A percentile compares a stretch with the other conserved stretches of the same genome.
Conservation (phyloP, 2,888 invertebrate species). For the Herminia tarsipennalis region DNA sequence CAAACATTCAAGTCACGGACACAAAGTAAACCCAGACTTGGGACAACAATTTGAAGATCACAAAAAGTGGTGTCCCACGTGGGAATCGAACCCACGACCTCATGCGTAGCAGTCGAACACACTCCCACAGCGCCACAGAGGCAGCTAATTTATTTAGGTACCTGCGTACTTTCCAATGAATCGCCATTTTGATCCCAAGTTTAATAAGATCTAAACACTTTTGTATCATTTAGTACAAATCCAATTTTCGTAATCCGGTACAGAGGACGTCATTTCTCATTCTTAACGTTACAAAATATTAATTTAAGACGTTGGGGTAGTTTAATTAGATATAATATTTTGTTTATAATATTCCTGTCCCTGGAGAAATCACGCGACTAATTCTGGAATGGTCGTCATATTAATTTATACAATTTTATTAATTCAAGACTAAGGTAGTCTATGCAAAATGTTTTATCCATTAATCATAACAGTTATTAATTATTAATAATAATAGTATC, state of each 20-base stretch:
- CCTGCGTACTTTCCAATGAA: background rate
- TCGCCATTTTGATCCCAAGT: background rate
- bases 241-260: background rate
- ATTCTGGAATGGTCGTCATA: background rate
- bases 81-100: no score
- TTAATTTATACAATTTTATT: background rate
- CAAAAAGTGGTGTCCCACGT: no score
- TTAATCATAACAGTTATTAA: no score
- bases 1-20: no score
- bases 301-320: conserved; percentile 8
- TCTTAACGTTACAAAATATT: conserved; percentile 6
- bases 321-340: conserved; percentile 18
- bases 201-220: background rate
- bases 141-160: background rate
- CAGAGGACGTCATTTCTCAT: conserved; percentile 4
- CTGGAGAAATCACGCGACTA: conserved; percentile 31
- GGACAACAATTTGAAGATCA: no score
- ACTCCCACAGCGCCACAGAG: no score
- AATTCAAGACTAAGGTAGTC: background rate
- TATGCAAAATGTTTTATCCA: no score
- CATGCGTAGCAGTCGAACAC: no score
- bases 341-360: conserved; percentile 19
- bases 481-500: no score
- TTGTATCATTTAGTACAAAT: background rate
- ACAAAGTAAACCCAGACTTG: no score